Conservation (phyloP, 1,140 invertebrate species). For the Ganaspis sp. region DNA sequence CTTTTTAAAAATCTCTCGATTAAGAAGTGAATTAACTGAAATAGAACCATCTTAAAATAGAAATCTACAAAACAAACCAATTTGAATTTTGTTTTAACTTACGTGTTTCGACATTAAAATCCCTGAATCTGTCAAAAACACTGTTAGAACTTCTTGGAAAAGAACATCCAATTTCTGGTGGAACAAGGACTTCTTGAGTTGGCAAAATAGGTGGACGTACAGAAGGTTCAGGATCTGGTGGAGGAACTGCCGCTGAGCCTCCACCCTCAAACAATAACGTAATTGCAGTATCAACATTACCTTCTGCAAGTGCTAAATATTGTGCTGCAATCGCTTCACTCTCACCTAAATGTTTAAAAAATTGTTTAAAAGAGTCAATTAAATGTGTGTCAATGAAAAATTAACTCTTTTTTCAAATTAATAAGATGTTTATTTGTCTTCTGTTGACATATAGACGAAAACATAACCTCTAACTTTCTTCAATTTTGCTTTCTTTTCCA, state of each 20-base stretch:
- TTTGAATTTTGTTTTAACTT: constrained; percentile 59
- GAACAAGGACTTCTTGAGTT: constrained; percentile 78
- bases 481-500: constrained; percentile 20
- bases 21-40: too few species aligned
- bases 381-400: neutral
- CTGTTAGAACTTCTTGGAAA: constrained; percentile 74
- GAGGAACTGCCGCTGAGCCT: constrained; percentile 46
- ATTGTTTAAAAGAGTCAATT: neutral
- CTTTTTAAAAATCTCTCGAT: neutral
- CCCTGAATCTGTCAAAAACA: constrained; percentile 82
- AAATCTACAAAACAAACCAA: too few species aligned
- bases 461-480: constrained; percentile 23
- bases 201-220: constrained; percentile 83
- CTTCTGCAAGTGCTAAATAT: constrained; percentile 67
- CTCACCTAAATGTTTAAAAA: constrained; percentile 56
- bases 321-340: constrained; percentile 65
- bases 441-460: neutral
- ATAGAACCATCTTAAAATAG: too few species aligned
- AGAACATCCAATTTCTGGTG: constrained; percentile 69
- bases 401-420: neutral
- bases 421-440: neutral
- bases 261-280: constrained; percentile 70
- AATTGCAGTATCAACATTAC: constrained; percentile 73
- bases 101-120: constrained; percentile 82
- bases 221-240: constrained; percentile 64